Base-by-base conservation (phyloP, 2,797 vertebrate species). In the Coregonus ussuriensis region DNA sequence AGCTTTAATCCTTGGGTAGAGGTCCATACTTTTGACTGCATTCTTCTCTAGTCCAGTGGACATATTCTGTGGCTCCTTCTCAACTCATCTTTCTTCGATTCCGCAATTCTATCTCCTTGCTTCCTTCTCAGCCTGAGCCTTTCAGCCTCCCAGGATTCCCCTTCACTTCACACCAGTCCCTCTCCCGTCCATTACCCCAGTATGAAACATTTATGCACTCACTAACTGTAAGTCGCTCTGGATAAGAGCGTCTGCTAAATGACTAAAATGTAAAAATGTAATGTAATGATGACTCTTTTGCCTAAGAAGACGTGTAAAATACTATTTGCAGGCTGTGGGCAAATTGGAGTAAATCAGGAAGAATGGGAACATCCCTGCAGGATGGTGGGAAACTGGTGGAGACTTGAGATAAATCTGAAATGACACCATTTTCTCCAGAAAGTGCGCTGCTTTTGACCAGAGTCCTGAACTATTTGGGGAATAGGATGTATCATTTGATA, bases 231-330 rank as follows among this genome's bases (percentile, higher is more conserved):
- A 25, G 25, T 25, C 25, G 25, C 25, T 25, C 25, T 25, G 25
- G 25, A 25, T 25, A 25, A 25, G 25, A 25, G 25, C 25, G 25
- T 25, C 25, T 25, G 25, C 25, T 25, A 25, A 25, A 25, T 25
- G 25, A 25, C 25, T 25, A 25, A 25, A 25, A 25, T 25, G 25
- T 25, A 25, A 25, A 25, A 25, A 25, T 25, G 1, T 25, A 90
- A 89, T 91, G 88, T 88, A 74, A 83, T 79, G 41, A 47, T 47
- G 76, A 78, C 74, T 82, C 78, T 85, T 87, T 85, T 84, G 89
- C 86, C 85, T 88, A 88, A 93, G 87, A 88, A 89, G 88, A 91
- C 87, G 81, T 82, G 79, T 85, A 79, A 91, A 87, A 84, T 82
- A 82, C 78, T 73, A 37, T 69, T 74, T 74, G 72, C 59, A 41